These are phyloP conservation scores for Rhaphigaster nebulosa DNA, from an alignment of 2,888 invertebrate species.

Conservation along the genomic window DNA sequence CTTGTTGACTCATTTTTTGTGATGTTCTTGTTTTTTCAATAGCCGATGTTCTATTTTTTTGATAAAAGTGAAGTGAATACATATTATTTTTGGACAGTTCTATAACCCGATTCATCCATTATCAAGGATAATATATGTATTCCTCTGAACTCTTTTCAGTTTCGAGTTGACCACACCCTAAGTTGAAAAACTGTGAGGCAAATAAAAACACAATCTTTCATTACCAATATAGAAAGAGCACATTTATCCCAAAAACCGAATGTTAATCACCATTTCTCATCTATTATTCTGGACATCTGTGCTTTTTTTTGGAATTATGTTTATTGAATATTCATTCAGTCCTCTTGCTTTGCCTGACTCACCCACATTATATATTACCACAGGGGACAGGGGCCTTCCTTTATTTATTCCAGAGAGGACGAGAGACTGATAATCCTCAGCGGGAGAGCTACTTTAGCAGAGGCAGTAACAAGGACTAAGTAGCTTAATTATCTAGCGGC, in stretches of 20 bases:
- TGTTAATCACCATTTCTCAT: background rate
- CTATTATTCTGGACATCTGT: background rate
- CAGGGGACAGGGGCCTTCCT: background rate
- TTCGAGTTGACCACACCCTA: no score
- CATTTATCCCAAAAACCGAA: background rate
- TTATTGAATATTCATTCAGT: background rate
- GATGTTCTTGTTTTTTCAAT: no score
- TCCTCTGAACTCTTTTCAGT: no score
- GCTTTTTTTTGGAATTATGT: background rate
- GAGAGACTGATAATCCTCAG: conserved; percentile 3
- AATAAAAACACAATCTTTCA: no score
- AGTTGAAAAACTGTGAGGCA: no score
- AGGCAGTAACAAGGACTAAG: background rate
- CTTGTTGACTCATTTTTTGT: no score
- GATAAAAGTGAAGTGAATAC: no score
- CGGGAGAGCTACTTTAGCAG: background rate
- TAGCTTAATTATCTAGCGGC: conserved; percentile 6
- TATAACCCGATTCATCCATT: no score
- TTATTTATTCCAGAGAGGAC: background rate
- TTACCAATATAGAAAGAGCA: no score
- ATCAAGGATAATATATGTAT: no score
- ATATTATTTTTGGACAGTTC: no score
- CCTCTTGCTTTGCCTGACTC: background rate
- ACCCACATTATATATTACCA: background rate
- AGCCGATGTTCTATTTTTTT: no score